Evolutionary conservation across 2,797 vertebrate genomes (phyloP).

Genomic region (Nothura maculosa): DNA sequence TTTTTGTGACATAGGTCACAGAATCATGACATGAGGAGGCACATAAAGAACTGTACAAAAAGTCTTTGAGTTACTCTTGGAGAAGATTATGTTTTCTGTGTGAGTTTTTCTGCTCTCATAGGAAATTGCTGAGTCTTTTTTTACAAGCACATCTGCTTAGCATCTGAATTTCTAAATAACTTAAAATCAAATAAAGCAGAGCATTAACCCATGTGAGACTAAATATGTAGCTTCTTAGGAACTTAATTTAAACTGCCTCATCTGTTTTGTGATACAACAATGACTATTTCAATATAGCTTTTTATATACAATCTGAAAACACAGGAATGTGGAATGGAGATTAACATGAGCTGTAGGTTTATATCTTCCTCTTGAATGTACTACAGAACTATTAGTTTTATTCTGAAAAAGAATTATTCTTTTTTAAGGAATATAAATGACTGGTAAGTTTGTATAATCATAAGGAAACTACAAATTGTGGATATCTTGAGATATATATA

Average conservation of each 20-base stretch:
- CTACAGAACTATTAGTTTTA: not conserved
- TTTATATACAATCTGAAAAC: not conserved
- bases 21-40: not conserved
- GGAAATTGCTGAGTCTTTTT: conserved; percentile 29
- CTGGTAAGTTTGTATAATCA: accelerated
- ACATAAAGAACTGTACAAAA: conserved; percentile 29
- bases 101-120: conserved; percentile 51
- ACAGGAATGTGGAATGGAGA: not conserved
- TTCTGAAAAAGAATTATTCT: not conserved
- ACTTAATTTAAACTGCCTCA: conserved; percentile 3
- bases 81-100: conserved; percentile 24
- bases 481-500: not conserved
- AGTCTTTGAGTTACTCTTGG: not conserved
- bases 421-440: not conserved
- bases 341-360: not conserved
- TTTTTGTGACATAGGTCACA: conserved; percentile 29
- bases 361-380: not conserved
- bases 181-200: conserved; percentile 38
- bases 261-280: not conserved
- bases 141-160: conserved; percentile 41
- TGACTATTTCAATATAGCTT: not conserved
- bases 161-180: conserved; percentile 55
- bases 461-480: not conserved
- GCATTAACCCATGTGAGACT: conserved; percentile 9
- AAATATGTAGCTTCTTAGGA: not conserved